Evolutionary conservation across 2,113 vertebrate species (phyloP).

Genomic region (Aptenodytes patagonicus): DNA sequence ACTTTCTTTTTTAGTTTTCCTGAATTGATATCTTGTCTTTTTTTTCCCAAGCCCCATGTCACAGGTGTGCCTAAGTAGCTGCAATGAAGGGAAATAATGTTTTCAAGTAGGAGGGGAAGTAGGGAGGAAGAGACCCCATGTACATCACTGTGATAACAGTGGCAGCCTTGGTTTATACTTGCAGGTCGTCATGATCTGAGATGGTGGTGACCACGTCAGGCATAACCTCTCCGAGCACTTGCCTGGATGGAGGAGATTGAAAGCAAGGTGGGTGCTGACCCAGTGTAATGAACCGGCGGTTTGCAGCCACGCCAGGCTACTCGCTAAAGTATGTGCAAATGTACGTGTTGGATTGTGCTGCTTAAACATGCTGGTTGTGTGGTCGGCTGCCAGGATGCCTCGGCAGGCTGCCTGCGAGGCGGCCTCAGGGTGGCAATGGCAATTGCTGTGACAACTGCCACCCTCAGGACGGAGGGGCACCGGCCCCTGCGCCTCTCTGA

Average conservation of each 20-base stretch:
- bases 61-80: neutral
- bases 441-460: neutral
- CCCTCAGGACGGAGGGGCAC: neutral
- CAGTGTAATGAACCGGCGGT: fast-evolving
- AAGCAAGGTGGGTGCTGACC: neutral
- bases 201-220: neutral
- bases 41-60: neutral
- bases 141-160: neutral
- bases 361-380: neutral
- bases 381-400: neutral
- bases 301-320: neutral
- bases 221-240: neutral
- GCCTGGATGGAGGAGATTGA: neutral
- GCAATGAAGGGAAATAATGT: neutral
- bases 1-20: neutral
- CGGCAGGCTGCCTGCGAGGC: fast-evolving
- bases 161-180: neutral
- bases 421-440: neutral
- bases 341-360: neutral
- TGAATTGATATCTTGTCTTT: neutral
- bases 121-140: neutral
- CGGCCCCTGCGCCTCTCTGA: neutral
- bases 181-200: neutral
- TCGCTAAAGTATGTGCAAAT: neutral
- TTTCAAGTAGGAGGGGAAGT: neutral